Evolutionary conservation across 2,797 vertebrate species (phyloP).

Genomic region (Sandelia bainsii): DNA sequence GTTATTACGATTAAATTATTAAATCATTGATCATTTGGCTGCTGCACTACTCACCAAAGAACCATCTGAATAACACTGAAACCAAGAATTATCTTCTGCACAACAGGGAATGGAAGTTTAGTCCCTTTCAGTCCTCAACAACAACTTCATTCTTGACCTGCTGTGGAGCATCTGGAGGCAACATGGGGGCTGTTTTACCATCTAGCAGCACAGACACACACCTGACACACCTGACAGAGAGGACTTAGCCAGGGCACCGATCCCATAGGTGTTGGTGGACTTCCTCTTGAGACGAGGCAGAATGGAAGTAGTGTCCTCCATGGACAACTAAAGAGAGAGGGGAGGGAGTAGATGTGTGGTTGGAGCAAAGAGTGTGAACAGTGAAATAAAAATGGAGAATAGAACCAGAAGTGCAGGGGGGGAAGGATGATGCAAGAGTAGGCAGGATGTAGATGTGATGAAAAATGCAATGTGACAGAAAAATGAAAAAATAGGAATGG

Average conservation of each 20-base stretch:
- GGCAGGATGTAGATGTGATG: neutral
- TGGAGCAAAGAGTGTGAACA: slow-evolving; percentile 42
- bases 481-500: slow-evolving; percentile 27
- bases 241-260: slow-evolving; percentile 98
- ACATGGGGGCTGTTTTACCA: slow-evolving; percentile 86
- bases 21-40: neutral
- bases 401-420: neutral
- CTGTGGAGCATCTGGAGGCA: slow-evolving; percentile 76
- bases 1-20: neutral
- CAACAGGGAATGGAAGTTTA: neutral
- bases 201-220: slow-evolving; percentile 82
- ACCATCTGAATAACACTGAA: slow-evolving; percentile 39
- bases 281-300: slow-evolving; percentile 95
- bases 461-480: slow-evolving; percentile 8
- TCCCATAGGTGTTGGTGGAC: slow-evolving; percentile 91
- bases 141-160: slow-evolving; percentile 44
- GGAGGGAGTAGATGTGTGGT: neutral
- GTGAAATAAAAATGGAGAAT: slow-evolving; percentile 8
- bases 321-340: slow-evolving; percentile 88
- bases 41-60: slow-evolving; percentile 13
- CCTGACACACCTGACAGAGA: slow-evolving; percentile 98
- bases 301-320: slow-evolving; percentile 99
- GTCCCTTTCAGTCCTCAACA: slow-evolving; percentile 38
- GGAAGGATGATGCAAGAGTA: neutral
- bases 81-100: slow-evolving; percentile 41